A percentile compares a stretch with the other conserved stretches of the same genome.
These are phyloP conservation scores for Jaculus jaculus DNA, from an alignment of 2,113 vertebrate genomes.

Conservation along the genomic window DNA sequence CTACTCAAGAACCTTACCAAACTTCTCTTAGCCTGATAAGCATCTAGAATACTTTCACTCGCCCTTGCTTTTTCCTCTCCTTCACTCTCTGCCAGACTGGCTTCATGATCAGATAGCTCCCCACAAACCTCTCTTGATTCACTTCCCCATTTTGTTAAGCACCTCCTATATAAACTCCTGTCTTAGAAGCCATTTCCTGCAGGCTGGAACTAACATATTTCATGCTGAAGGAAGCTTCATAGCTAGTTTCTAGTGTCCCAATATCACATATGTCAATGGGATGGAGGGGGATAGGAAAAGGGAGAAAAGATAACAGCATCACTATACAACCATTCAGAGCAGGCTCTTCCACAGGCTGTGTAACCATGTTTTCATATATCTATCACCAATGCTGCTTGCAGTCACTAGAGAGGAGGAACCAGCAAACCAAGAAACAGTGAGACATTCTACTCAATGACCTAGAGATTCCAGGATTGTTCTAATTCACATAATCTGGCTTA, in stretches of 20 bases:
- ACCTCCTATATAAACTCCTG: constrained; percentile 19
- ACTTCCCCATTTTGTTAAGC: neutral
- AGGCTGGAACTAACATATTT: neutral
- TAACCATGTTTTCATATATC: neutral
- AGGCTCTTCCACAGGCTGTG: neutral
- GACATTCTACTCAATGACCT: neutral
- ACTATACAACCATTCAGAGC: neutral
- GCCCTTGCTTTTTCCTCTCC: neutral
- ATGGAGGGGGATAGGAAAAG: neutral
- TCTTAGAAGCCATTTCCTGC: neutral
- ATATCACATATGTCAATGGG: neutral
- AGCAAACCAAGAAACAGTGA: neutral
- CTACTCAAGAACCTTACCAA: neutral
- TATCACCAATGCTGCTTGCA: neutral
- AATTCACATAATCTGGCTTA: constrained; percentile 3
- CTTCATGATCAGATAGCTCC: neutral
- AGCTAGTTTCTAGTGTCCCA: neutral
- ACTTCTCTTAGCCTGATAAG: neutral
- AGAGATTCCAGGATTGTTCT: neutral
- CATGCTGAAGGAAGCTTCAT: neutral
- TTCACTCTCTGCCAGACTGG: neutral
- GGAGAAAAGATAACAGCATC: neutral
- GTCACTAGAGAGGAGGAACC: neutral
- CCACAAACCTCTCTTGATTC: neutral
- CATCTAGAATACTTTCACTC: neutral